Conservation (phyloP, 2,113 vertebrate species). For the Sander lucioperca region DNA sequence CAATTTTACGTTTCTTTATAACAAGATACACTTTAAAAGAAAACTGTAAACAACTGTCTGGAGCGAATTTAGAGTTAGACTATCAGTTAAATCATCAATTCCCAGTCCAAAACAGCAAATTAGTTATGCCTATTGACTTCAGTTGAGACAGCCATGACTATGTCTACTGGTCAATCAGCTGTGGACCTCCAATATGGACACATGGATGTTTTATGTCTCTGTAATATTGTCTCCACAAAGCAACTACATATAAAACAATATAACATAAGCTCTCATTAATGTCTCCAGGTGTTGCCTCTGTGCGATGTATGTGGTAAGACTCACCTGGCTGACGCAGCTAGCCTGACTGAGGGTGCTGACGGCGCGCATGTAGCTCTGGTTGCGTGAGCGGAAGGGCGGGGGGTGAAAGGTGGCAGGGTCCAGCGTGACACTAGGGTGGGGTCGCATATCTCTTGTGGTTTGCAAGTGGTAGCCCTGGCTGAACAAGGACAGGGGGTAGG, state of each 20-base stretch:
- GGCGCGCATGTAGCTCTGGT: conserved; percentile 99
- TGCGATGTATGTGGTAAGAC: conserved; percentile 60
- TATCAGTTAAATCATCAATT: neutral
- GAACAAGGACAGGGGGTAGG: conserved; percentile 76
- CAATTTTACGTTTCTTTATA: neutral
- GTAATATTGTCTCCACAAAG: conserved; percentile 1
- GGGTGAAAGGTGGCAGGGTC: conserved; percentile 94
- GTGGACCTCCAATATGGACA: conserved; percentile 39
- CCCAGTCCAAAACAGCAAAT: neutral
- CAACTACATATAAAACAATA: neutral
- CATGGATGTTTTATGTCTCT: conserved; percentile 15
- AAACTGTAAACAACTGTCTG: neutral
- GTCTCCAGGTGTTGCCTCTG: conserved; percentile 36
- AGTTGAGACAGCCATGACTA: neutral
- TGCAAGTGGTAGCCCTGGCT: conserved; percentile 97
- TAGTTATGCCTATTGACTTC: neutral
- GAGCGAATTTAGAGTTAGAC: neutral
- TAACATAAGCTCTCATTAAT: neutral
- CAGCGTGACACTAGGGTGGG: conserved; percentile 91
- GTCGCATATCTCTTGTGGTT: conserved; percentile 91
- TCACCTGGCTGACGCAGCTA: conserved; percentile 99
- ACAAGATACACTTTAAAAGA: conserved; percentile 6
- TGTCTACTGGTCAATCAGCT: conserved; percentile 34
- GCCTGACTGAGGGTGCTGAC: conserved; percentile 99
- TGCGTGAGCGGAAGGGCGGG: conserved; percentile 97